Evolutionary conservation across 2,797 vertebrate genomes (phyloP), one percentile per base, ranked within the genome.

Genomic region (Enteromius anoplus): DNA sequence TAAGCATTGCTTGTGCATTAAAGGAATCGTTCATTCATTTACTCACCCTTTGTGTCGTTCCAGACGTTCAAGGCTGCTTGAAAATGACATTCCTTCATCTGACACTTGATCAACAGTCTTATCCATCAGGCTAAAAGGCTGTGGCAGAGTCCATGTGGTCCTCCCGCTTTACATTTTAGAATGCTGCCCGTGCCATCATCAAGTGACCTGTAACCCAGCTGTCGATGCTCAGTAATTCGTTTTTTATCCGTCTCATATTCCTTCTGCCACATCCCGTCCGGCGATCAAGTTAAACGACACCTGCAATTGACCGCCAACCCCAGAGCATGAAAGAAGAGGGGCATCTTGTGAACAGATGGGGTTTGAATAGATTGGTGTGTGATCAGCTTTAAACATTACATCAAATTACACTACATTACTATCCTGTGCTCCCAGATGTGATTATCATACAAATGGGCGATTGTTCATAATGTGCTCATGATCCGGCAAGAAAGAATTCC

Each of bases 231-330:
- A 51, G 17, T 68, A 64, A 73, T 51, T 64, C 0, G 1, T 37
- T 37, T 92, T 89, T 91, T 90, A 88, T 91, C 90, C 81, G 83
- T 90, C 91, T 92, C 91, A 91, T 89, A 91, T 93, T 92, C 91
- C 89, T 90, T 85, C 89, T 86, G 86, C 66, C 81, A 65, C 26
- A 65, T 75, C 47, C 85, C 84, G 85, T 89, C 86, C 34, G 32
- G 88, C 89, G 90, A 93, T 91, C 91, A 91, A 91, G 91, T 92
- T 92, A 94, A 95, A 92, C 89, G 89, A 91, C 92, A 93, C 92
- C 91, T 92, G 90, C 90, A 92, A 92, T 93, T 92, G 90, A 93
- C 92, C 86, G 91, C 87, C 89, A 92, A 88, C 92, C 91, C 91
- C 80, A 81, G 90, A 90, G 91, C 88, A 87, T 86, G 90, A 92